Base-by-base conservation (phyloP, 2,888 invertebrate species). In the Allygus modestus region DNA sequence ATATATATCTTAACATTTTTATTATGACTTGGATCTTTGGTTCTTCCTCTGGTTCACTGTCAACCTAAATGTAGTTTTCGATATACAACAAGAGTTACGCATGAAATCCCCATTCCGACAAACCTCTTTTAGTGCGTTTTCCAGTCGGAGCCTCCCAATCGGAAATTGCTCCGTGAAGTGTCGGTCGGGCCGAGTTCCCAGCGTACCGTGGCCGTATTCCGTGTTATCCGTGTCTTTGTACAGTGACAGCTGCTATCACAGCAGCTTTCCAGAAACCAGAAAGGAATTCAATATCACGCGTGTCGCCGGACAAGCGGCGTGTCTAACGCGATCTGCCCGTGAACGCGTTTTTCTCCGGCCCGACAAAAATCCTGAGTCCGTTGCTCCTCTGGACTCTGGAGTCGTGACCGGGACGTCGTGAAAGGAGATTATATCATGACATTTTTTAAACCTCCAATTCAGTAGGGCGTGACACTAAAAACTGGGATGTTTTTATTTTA, bases 231-330 rank as follows among this genome's bases (percentile, higher is more conserved):
- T 51, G 51, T 23, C 51, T 58, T 58, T 54, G 54, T 79, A 37
- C 46, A 12, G 65, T 77, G 77, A 77, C 77, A 77, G 77, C 77
- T 46, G 77, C 77, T 7, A 28, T 77, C 77, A 28, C 46, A 26
- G 20, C 46, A 37, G 77, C 58, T 79, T 79, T 79, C 79, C 79
- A 54, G 58, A 58, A 58, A 33, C 51, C 58, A 79, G 58, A 79
- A 79, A 79, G 58, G 79, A 58, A 79, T 79, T 79, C 79, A 79
- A 79, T 79, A 54, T 37, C 79, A 79, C 58, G 79, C 79, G 58
- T 79, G 58, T 79, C 58, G 12, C n/a, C n/a, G 46, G 15, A 26
- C 46, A 58, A 51, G 31, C 58, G 58, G 58, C 58, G 79, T 58
- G 79, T 26, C 79, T 9, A 79, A 79, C 23, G 58, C 20, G 20